Conservation (phyloP, 1,140 invertebrate genomes). For the Drosophila leontia region DNA sequence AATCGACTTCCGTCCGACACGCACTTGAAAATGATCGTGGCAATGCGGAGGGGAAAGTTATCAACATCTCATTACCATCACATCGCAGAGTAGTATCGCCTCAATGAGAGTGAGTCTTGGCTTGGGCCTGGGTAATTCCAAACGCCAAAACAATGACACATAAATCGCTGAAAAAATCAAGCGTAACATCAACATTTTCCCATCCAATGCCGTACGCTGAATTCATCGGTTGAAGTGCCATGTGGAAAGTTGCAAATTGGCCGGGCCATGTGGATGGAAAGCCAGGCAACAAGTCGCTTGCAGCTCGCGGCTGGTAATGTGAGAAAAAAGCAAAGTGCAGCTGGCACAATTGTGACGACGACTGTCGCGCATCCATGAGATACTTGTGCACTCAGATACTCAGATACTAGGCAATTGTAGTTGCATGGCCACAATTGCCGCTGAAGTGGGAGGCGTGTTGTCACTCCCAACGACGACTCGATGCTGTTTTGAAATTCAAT, state of each 20-base stretch:
- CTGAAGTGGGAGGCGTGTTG: conserved; percentile 27
- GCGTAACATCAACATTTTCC: conserved; percentile 62
- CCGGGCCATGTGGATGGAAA: conserved; percentile 58
- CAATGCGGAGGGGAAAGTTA: conserved; percentile 56
- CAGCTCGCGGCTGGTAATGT: conserved; percentile 56
- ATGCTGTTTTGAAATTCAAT: conserved; percentile 30
- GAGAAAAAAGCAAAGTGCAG: conserved; percentile 63
- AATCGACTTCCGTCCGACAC: conserved; percentile 60
- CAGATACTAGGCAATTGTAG: conserved; percentile 33
- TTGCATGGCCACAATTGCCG: conserved; percentile 34
- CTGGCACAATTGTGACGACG: conserved; percentile 65
- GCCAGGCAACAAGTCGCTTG: conserved; percentile 65
- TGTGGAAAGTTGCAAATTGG: conserved; percentile 63
- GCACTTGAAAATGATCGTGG: conserved; percentile 32
- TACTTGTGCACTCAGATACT: conserved; percentile 37
- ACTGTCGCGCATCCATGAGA: conserved; percentile 37
- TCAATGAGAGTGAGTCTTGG: conserved; percentile 46
- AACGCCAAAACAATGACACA: conserved; percentile 74
- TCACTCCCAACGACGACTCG: conserved; percentile 8
- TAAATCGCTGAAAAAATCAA: conserved; percentile 66
- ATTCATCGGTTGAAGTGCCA: conserved; percentile 26
- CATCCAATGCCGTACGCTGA: conserved; percentile 6
- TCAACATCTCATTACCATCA: conserved; percentile 63
- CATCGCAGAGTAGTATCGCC: conserved; percentile 12
- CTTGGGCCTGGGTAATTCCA: conserved; percentile 59